Base-by-base conservation (phyloP, 2,113 vertebrate genomes). In the Spea bombifrons region DNA sequence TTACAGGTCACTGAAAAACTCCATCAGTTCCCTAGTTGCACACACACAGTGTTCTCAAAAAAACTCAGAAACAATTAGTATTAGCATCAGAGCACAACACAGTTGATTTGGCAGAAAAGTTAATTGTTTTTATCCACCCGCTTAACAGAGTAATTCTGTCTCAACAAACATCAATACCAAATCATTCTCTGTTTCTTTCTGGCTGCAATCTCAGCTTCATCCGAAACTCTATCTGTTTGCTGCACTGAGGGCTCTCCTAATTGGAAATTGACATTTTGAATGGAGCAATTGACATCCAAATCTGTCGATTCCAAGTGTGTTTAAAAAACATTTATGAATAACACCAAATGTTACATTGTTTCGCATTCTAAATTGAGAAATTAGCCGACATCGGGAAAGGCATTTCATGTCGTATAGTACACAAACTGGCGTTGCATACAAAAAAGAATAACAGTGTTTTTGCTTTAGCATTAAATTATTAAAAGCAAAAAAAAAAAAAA, bases 21-120 rank as follows among this genome's bases (percentile, higher is more conserved):
- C 50, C 17, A 67, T 67, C 50, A 74, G 52, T 48, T 68, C 67
- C n/a, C 16, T 46, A 50, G 16, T 65, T 80, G 52, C 53, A 59
- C 55, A 80, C 55, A 80, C 59, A 74, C 78, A 67, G 52, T 68
- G 52, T 59, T 68, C 65, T 66, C 49, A 53, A 63, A 30, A 61
- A 80, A 80, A 73, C 78, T 73, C 61, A 9, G 17, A 66, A 80
- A 80, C 71, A 80, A 74, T 80, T 80, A 80, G 78, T 68, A 80
- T 80, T 74, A 80, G 78, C 71, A 80, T 80, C 71, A 80, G 68
- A 74, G 78, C 71, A 67, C 64, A 71, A 50, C 78, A 80, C 71
- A 80, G 78, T 80, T 80, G 71, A 80, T 80, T 80, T 80, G 78
- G 78, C 78, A 80, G 78, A 80, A 80, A 80, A 80, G 78, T 80